Evolutionary conservation across 2,797 vertebrate species (phyloP).

Genomic region (Pantherophis vulpinus): DNA sequence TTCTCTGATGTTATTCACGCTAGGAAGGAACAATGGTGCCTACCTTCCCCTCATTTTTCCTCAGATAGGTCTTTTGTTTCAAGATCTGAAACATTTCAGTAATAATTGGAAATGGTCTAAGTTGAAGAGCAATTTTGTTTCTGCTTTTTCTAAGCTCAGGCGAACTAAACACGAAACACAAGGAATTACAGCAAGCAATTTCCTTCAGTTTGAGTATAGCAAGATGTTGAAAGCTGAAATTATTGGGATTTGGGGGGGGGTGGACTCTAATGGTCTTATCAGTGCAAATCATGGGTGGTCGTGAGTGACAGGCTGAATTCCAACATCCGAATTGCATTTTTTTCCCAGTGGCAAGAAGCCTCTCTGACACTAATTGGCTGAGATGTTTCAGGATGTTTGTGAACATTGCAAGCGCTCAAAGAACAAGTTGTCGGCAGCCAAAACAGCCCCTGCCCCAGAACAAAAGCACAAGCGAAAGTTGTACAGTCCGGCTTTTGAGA

Average conservation of each 20-base stretch:
- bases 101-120: constrained; percentile 56
- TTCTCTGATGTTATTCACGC: constrained; percentile 54
- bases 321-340: not conserved
- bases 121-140: constrained; percentile 48
- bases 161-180: constrained; percentile 41
- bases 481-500: not conserved
- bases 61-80: constrained; percentile 44
- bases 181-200: constrained; percentile 35
- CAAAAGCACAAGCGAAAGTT: not conserved
- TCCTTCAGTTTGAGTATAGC: not conserved
- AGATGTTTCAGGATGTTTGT: not conserved
- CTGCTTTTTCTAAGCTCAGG: constrained; percentile 47
- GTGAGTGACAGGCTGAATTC: not conserved
- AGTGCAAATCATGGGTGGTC: not conserved
- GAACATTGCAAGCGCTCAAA: not conserved
- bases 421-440: not conserved
- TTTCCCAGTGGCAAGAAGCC: not conserved
- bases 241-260: not conserved
- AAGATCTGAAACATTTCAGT: constrained; percentile 53
- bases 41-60: not conserved
- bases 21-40: constrained; percentile 37
- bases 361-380: not conserved
- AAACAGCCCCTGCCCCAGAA: not conserved
- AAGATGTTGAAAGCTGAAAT: not conserved
- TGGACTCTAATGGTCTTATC: not conserved